Conservation (phyloP, 1,140 invertebrate species). For the Pristionchus pacificus region DNA sequence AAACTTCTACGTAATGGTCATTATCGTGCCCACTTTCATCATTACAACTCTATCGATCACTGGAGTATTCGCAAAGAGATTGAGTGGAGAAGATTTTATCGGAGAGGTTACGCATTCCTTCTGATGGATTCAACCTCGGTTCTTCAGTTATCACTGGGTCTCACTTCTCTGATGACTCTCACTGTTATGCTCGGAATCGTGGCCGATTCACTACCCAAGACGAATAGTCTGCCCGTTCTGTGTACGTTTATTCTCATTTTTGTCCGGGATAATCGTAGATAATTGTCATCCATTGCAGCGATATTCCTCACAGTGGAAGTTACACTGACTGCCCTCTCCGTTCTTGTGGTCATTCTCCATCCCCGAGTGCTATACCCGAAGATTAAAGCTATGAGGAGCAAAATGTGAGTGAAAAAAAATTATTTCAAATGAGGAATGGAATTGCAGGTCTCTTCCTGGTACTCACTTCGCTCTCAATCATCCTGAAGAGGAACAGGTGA, state of each 20-base stretch:
- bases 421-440: neutral
- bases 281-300: neutral
- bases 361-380: neutral
- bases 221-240: neutral
- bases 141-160: neutral
- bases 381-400: neutral
- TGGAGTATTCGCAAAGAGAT: neutral
- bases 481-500: too few species aligned
- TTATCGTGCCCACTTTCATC: neutral
- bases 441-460: too few species aligned
- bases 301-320: neutral
- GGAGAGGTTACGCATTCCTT: neutral
- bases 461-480: too few species aligned
- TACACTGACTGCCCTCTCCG: neutral
- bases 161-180: conserved; percentile 1
- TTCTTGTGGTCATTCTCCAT: neutral
- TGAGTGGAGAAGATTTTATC: neutral
- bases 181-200: neutral
- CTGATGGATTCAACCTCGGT: neutral
- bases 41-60: neutral
- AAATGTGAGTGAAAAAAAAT: neutral
- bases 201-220: neutral
- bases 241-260: neutral
- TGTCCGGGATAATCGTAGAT: neutral
- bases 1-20: neutral